A percentile compares a stretch with the other conserved stretches of the same genome.
These are phyloP conservation scores for Corapipo altera DNA, from an alignment of 2,113 vertebrate genomes.

Conservation along the genomic window DNA sequence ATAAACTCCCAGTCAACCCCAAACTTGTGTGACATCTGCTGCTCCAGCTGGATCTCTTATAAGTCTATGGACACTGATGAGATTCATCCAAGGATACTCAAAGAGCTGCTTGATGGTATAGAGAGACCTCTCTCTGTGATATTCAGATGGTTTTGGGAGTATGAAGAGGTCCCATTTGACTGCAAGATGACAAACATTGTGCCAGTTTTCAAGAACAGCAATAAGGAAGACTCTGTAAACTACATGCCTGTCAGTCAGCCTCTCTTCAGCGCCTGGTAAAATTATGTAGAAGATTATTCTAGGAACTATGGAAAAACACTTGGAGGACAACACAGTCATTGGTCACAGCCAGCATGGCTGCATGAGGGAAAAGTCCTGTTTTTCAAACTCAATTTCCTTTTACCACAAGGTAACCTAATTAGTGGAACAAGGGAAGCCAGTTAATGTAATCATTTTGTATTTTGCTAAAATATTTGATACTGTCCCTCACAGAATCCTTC, in stretches of 20 bases:
- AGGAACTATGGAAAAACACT: neutral
- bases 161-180: neutral
- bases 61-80: neutral
- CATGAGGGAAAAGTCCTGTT: neutral
- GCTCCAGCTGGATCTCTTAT: neutral
- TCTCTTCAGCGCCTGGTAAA: neutral
- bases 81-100: neutral
- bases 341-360: neutral
- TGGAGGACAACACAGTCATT: neutral
- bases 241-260: neutral
- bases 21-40: neutral
- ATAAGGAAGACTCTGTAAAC: neutral
- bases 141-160: neutral
- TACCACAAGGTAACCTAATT: neutral
- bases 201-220: neutral
- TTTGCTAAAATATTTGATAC: neutral
- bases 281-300: neutral
- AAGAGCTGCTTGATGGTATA: neutral
- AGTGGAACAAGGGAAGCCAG: neutral
- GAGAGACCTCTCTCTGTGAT: neutral
- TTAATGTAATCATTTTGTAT: no score
- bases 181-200: neutral
- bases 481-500: neutral
- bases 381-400: neutral
- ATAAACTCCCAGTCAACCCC: neutral